Percentiles rank a stretch among this genome's conserved stretches.
Evolutionary conservation across 2,888 invertebrate genomes (phyloP).

Genomic region (Xylota sylvarum): DNA sequence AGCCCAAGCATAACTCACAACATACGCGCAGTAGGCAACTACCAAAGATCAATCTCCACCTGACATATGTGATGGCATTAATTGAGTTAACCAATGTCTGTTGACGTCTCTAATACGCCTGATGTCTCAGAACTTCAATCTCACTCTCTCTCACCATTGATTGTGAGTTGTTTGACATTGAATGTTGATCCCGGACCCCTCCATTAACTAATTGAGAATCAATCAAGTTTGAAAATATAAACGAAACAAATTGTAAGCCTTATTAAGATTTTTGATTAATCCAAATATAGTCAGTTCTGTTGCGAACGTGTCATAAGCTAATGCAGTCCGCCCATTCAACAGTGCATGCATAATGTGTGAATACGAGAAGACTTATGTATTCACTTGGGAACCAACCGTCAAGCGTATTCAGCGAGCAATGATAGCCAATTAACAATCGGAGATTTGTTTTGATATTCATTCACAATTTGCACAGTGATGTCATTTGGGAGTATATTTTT

Average conservation of each 20-base stretch:
- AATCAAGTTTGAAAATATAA: conserved; percentile 29
- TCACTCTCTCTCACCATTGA: not conserved
- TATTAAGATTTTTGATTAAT: conserved; percentile 55
- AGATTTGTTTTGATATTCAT: conserved; percentile 36
- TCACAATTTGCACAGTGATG: conserved; percentile 46
- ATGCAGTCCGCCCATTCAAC: conserved; percentile 41
- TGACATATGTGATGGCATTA: conserved; percentile 42
- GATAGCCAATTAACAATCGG: conserved; percentile 59
- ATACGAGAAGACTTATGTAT: conserved; percentile 11
- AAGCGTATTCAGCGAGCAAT: conserved; percentile 54
- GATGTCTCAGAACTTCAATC: conserved; percentile 10
- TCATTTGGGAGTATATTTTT: conserved; percentile 41
- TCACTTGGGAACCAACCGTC: conserved; percentile 33
- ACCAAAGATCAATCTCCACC: conserved; percentile 42
- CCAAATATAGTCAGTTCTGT: conserved; percentile 12
- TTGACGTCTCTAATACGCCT: conserved; percentile 4
- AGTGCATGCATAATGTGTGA: conserved; percentile 12
- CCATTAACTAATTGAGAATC: conserved; percentile 44
- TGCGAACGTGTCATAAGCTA: conserved; percentile 29
- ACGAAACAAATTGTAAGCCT: conserved; percentile 46
- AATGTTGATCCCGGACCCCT: conserved; percentile 15
- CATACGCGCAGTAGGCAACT: conserved; percentile 4
- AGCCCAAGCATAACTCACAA: conserved; percentile 59
- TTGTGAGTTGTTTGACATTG: conserved; percentile 44
- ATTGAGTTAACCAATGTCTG: conserved; percentile 54